phyloP scores from a whole-genome alignment of 2,888 invertebrate genomes.

The Mythimna ferrago region DNA sequence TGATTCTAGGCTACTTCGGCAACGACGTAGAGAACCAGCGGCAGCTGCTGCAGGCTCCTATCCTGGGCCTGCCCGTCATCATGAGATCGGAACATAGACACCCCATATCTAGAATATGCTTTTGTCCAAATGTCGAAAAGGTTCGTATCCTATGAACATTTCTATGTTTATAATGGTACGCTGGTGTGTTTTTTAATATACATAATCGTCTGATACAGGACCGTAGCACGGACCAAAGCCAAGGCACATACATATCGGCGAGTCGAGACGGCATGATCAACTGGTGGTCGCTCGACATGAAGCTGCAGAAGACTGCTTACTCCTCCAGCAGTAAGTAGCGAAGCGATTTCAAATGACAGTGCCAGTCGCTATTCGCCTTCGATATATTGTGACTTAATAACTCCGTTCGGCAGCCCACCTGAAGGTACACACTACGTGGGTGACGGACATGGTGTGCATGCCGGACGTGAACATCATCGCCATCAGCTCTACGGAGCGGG shows the following conservation, averaged over 20 bases:
- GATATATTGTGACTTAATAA: constrained; percentile 3
- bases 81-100: constrained; percentile 93
- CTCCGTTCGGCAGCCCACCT: constrained; percentile 84
- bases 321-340: constrained; percentile 91
- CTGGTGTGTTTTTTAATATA: not conserved
- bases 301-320: constrained; percentile 91
- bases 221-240: constrained; percentile 89
- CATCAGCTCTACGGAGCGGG: constrained; percentile 94
- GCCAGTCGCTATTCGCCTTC: not conserved
- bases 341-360: not conserved
- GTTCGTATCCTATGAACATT: constrained; percentile 66
- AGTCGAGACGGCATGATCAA: constrained; percentile 95
- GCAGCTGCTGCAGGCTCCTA: constrained; percentile 91
- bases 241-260: constrained; percentile 94
- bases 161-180: not conserved
- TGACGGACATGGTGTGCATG: constrained; percentile 93
- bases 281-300: constrained; percentile 94
- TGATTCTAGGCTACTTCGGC: constrained; percentile 93
- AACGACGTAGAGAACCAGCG: constrained; percentile 92
- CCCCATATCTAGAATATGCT: constrained; percentile 92
- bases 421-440: constrained; percentile 92
- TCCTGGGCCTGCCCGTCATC: constrained; percentile 90
- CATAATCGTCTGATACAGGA: constrained; percentile 75
- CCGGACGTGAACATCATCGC: constrained; percentile 95
- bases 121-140: constrained; percentile 91